Evolutionary conservation across 2,888 invertebrate genomes (phyloP).

Genomic region (Diaperis boleti): DNA sequence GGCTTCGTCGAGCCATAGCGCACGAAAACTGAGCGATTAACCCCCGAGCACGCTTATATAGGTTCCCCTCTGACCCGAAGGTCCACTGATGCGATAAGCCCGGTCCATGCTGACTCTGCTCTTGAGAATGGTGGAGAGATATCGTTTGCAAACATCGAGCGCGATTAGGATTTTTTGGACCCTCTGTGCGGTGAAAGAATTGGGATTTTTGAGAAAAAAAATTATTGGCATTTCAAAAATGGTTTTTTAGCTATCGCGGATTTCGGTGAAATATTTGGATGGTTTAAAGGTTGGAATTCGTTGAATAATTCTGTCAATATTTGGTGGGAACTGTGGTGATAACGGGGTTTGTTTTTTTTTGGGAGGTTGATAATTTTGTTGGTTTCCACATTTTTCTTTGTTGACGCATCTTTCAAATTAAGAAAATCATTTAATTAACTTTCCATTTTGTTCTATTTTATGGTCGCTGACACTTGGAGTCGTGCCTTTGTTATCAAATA

Average conservation of each 20-base stretch:
- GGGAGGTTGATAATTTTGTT: too few species aligned
- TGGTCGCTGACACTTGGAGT: too few species aligned
- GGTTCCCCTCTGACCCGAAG: slow-evolving; percentile 48
- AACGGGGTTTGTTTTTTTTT: neutral
- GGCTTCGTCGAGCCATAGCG: slow-evolving; percentile 58
- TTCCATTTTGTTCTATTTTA: too few species aligned
- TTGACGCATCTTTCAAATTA: too few species aligned
- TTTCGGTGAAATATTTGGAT: neutral
- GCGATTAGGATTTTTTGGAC: neutral
- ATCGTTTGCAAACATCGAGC: slow-evolving; percentile 5
- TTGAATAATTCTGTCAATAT: neutral
- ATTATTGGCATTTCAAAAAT: neutral
- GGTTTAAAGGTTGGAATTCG: neutral
- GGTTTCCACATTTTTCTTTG: too few species aligned
- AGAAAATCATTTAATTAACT: too few species aligned
- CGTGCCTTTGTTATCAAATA: too few species aligned
- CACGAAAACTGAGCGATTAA: slow-evolving; percentile 52
- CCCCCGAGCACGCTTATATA: slow-evolving; percentile 55
- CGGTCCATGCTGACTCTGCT: slow-evolving; percentile 37
- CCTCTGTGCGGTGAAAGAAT: neutral
- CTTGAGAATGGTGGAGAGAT: slow-evolving; percentile 9
- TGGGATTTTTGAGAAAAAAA: neutral
- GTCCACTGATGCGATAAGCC: slow-evolving; percentile 38
- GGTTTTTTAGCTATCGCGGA: neutral
- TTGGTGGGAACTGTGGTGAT: neutral